A percentile compares a stretch with the other conserved stretches of the same genome.
Conservation (phyloP, 1,140 invertebrate species). For the Spodoptera frugiperda region DNA sequence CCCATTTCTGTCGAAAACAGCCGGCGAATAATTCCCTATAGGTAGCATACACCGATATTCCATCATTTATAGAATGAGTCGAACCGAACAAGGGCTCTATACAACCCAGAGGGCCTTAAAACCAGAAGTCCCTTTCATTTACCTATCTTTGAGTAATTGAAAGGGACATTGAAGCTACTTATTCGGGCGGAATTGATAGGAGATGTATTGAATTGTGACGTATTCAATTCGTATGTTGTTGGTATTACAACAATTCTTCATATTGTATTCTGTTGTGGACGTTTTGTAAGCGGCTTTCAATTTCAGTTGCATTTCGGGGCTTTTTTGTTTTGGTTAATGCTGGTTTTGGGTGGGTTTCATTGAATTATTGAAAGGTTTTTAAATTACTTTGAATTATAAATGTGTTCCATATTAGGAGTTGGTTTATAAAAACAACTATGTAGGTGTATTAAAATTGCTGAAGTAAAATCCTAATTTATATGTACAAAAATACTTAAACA, state of each 20-base stretch:
- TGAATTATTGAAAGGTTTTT: neutral
- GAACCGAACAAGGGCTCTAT: slow-evolving; percentile 57
- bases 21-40: slow-evolving; percentile 61
- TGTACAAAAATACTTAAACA: no score
- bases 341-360: neutral
- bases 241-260: slow-evolving; percentile 41
- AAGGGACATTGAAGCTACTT: slow-evolving; percentile 63
- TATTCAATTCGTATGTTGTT: slow-evolving; percentile 45
- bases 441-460: no score
- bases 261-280: slow-evolving; percentile 31
- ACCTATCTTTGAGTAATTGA: slow-evolving; percentile 66
- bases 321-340: neutral
- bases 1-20: slow-evolving; percentile 65
- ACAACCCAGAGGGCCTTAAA: slow-evolving; percentile 63
- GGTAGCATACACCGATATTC: slow-evolving; percentile 62
- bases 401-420: no score
- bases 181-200: slow-evolving; percentile 64
- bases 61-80: slow-evolving; percentile 63
- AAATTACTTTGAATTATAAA: no score
- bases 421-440: no score
- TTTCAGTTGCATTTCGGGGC: slow-evolving; percentile 12
- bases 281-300: slow-evolving; percentile 27
- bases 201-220: slow-evolving; percentile 55
- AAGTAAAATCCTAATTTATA: no score
- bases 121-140: slow-evolving; percentile 66